A percentile compares a stretch with the other conserved stretches of the same genome.
Conservation (phyloP, 30 jellyfish, hydroid and myxozoan species). For the Morbakka virulenta region DNA sequence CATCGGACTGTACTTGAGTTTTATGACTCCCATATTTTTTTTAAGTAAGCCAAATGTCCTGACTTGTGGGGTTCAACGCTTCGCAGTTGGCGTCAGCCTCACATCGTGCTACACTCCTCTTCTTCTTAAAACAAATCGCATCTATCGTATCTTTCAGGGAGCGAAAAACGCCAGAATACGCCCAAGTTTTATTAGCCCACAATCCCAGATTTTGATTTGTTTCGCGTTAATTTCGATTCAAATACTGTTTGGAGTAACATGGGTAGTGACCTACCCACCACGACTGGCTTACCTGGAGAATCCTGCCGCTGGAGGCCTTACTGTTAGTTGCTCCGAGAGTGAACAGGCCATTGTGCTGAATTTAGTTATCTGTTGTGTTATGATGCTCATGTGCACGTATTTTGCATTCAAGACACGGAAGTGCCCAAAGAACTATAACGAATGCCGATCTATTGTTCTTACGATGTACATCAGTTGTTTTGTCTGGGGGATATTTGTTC, state of each 20-base stretch:
- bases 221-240: constrained; percentile 66
- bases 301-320: constrained; percentile 32
- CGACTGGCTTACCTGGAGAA: constrained; percentile 25
- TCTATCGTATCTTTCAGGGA: constrained; percentile 78
- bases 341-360: constrained; percentile 60
- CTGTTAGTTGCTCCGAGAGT: constrained; percentile 51
- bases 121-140: constrained; percentile 81
- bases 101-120: constrained; percentile 95
- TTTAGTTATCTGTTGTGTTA: constrained; percentile 59
- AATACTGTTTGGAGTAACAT: constrained; percentile 64
- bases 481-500: constrained; percentile 66
- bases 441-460: constrained; percentile 80
- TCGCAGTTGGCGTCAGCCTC: constrained; percentile 77
- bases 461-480: constrained; percentile 90
- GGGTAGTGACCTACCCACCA: constrained; percentile 92
- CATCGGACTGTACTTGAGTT: constrained; percentile 42
- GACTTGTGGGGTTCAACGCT: constrained; percentile 61
- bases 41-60: constrained; percentile 38
- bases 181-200: constrained; percentile 71
- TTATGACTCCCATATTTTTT: constrained; percentile 37
- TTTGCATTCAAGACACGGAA: constrained; percentile 93
- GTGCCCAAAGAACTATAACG: constrained; percentile 89
- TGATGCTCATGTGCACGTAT: constrained; percentile 82
- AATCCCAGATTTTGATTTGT: constrained; percentile 82
- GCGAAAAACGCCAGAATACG: constrained; percentile 33